Percentiles rank a stretch among this genome's conserved stretches.
Evolutionary conservation across 2,888 invertebrate genomes (phyloP).

Genomic region (Caenorhabditis afra): DNA sequence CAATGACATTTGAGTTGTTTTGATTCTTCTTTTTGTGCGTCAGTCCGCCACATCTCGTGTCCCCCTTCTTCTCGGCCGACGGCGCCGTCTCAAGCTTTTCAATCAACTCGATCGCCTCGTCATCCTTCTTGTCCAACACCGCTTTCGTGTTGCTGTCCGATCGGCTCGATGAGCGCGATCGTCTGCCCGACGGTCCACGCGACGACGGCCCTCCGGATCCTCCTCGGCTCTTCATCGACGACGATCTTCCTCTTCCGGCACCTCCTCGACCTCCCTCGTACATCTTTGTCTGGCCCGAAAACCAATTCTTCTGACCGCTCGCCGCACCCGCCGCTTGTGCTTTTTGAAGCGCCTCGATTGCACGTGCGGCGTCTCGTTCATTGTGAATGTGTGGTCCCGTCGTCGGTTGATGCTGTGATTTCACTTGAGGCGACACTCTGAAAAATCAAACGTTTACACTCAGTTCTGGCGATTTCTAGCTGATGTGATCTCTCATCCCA

Average conservation of each 20-base stretch:
- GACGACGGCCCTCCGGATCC: no score
- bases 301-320: no score
- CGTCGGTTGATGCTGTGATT: conserved; percentile 20
- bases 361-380: conserved; percentile 11
- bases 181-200: background rate
- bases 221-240: no score
- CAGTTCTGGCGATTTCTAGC: background rate
- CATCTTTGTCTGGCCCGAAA: no score
- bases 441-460: conserved; percentile 5
- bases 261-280: no score
- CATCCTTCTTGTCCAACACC: conserved; percentile 16
- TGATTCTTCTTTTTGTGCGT: background rate
- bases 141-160: background rate
- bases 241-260: no score
- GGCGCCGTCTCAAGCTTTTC: background rate
- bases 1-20: no score
- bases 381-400: conserved; percentile 24
- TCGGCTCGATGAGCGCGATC: conserved; percentile 17
- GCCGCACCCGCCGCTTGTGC: background rate
- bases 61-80: background rate
- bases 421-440: conserved; percentile 42
- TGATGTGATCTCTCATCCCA: conserved; percentile 20
- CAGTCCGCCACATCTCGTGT: background rate
- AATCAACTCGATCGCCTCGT: background rate
- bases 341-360: conserved; percentile 15